Base-by-base conservation (phyloP, 2,113 vertebrate species). In the Sterna hirundo region DNA sequence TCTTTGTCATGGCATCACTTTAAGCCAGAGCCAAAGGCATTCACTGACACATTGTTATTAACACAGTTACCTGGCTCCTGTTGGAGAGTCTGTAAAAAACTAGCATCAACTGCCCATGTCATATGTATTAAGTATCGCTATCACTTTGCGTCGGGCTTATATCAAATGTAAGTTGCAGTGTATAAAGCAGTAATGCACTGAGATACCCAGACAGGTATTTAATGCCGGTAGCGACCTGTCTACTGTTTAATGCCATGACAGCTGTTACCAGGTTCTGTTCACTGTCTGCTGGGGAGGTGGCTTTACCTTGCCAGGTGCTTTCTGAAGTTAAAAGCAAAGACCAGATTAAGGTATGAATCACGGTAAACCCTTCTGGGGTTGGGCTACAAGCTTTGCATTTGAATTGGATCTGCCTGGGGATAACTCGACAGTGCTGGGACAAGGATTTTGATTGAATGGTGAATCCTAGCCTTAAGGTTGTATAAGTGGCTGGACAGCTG, bases 101-200 rank as follows among this genome's bases (percentile, higher is more conserved):
- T 3, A 2, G 1, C 14, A 26, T 17, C 32, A 72, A 2, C 52
- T 62, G 13, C 15, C 15, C 19, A 1, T 1, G 3, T 20, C 40
- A n/a, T 30, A n/a, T 5, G 4, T 62, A 19, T 34, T 10, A 57
- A 38, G 22, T 30, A 16, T 14, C 40, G 32, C 8, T 40, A 58
- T 11, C 29, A 16, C 36, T 74, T 84, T 38, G 32, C 36, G 27
- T 26, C 1, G 0, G 36, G 40, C 64, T 23, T 32, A 2, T 68
- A 25, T 38, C 40, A 80, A 75, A 57, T 9, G 8, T 8, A 49
- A 26, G 18, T 61, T 55, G 54, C 40, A 16, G 16, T 19, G 32
- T 26, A 51, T 38, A 44, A 29, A 51, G n/a, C 49, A 55, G 8
- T 30, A 72, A 72, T 8, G 54, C 54, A n/a, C 49, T 17, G 25